phyloP scores from a whole-genome alignment of 2,113 vertebrate species.

The Aythya baeri region DNA sequence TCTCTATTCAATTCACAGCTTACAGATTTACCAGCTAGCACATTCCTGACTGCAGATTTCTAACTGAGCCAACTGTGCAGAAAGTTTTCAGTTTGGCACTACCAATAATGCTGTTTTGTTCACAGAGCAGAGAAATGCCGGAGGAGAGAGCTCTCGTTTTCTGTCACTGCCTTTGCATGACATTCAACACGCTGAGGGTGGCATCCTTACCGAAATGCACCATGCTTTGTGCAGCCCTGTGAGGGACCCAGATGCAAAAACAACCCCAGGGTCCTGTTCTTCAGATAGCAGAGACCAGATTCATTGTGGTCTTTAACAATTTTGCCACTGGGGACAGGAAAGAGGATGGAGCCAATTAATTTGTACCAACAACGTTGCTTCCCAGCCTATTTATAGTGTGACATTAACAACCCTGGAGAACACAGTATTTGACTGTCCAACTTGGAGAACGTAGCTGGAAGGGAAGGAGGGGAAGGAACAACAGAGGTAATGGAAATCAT shows the following conservation, averaged over 20 bases:
- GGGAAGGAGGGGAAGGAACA: not conserved
- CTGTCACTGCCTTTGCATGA: not conserved
- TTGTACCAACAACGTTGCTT: conserved; percentile 3
- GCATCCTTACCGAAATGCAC: not conserved
- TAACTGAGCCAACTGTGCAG: not conserved
- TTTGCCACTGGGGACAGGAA: not conserved
- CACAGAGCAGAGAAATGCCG: fast-evolving
- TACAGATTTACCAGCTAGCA: not conserved
- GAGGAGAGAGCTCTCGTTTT: not conserved
- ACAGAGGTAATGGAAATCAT: not conserved
- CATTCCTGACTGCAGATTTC: not conserved
- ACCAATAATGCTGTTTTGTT: not conserved
- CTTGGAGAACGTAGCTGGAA: not conserved
- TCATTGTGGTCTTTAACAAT: not conserved
- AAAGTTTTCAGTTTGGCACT: not conserved
- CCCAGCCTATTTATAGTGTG: not conserved
- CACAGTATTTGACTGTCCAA: not conserved
- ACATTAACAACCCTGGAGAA: not conserved
- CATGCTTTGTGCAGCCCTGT: not conserved
- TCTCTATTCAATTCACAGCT: not conserved
- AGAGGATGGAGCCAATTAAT: not conserved
- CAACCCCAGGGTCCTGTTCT: not conserved
- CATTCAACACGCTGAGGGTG: not conserved
- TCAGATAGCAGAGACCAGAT: not conserved
- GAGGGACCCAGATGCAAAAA: not conserved